Evolutionary conservation across 92 coral and sea anemone genomes (phyloP).

Genomic region (Porites rus): DNA sequence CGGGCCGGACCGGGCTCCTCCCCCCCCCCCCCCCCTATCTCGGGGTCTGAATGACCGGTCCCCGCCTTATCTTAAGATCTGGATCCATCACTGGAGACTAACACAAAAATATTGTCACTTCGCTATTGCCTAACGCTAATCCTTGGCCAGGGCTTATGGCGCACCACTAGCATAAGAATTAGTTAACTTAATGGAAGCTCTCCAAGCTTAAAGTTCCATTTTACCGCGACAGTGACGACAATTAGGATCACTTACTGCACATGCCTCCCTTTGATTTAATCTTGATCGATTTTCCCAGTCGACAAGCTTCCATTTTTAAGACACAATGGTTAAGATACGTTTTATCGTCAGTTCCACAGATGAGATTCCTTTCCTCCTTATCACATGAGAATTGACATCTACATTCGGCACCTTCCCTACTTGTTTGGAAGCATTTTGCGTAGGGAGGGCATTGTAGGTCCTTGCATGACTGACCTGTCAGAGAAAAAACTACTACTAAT

Average conservation of each 20-base stretch:
- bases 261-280: slow-evolving; percentile 15
- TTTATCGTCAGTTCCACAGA: slow-evolving; percentile 71
- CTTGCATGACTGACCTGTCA: slow-evolving; percentile 56
- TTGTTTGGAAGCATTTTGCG: slow-evolving; percentile 39
- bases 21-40: too few species aligned
- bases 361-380: slow-evolving; percentile 18
- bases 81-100: too few species aligned
- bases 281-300: slow-evolving; percentile 38
- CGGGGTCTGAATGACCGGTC: too few species aligned
- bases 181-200: neutral
- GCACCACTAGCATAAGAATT: too few species aligned
- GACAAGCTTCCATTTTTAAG: slow-evolving; percentile 57
- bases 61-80: too few species aligned
- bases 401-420: slow-evolving; percentile 60
- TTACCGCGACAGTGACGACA: too few species aligned
- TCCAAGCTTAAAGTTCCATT: too few species aligned
- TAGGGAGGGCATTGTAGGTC: slow-evolving; percentile 48
- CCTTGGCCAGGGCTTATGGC: too few species aligned
- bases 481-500: neutral
- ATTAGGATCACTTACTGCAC: slow-evolving; percentile 49
- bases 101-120: too few species aligned
- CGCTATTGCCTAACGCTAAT: too few species aligned
- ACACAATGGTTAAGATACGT: slow-evolving; percentile 70
- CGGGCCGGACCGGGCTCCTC: too few species aligned
- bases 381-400: slow-evolving; percentile 25